Base-by-base conservation (phyloP, 2,797 vertebrate genomes). In the Falco concolor region DNA sequence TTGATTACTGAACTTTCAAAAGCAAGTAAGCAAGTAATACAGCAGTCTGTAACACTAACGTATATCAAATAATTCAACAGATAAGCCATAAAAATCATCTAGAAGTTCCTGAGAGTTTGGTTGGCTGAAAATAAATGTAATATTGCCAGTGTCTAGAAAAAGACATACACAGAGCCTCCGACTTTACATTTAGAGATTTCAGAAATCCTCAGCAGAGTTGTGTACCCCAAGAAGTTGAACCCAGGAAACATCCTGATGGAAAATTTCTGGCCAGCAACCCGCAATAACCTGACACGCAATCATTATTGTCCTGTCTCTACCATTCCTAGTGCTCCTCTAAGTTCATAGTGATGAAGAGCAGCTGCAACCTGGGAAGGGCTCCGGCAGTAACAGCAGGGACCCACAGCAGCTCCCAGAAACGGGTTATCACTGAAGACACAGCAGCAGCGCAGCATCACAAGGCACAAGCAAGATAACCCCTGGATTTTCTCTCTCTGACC, bases 211-310 rank as follows among this genome's bases (percentile, higher is more conserved):
- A 57, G 57, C 45, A 38, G 44, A 22, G 20, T 65, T 77, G 42
- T 50, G 17, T 40, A 70, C 45, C 25, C 52, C 61, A 68, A 36
- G 28, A 54, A 57, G 32, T 9, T 20, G 75, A 91, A 45, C 1
- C 0, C 3, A 2, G 34, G 45, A 74, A 57, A 42, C 34, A 60
- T 34, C 38, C 25, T 6, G 5, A 13, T 5, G 13, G 59, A 65
- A 64, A 54, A 9, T 23, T 59, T 59, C 64, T 74, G 68, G 10
- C 36, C 67, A 52, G 63, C 34, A 36, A 50, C 24, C 6, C 19
- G 9, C 11, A 36, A 13, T 27, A 73, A 75, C 34, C 8, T 32
- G 25, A 49, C 38, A 61, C 0, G 0, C 8, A 57, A 52, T 12
- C 42, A 13, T 23, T 8, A 50, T 25, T 90, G 60, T 42, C 30